These are phyloP conservation scores for Myrmecophaga tridactyla DNA, from an alignment of 2,113 vertebrate species.

Conservation along the genomic window DNA sequence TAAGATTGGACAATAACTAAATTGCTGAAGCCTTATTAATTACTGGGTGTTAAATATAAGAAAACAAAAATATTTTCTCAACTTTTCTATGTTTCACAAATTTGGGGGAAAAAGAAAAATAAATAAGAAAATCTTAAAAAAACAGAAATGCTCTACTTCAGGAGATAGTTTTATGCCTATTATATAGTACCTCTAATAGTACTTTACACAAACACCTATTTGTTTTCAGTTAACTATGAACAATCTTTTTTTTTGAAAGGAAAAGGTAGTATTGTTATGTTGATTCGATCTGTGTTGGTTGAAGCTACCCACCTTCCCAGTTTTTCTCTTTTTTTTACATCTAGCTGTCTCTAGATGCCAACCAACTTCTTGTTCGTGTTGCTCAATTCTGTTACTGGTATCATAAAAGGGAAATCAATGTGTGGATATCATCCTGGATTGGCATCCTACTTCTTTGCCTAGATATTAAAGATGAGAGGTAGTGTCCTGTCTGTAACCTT, in stretches of 20 bases:
- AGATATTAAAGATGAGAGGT: slow-evolving; percentile 16
- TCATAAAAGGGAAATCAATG: slow-evolving; percentile 41
- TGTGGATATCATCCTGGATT: neutral
- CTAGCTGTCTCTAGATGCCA: neutral
- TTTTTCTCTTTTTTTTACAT: neutral
- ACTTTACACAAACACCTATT: neutral
- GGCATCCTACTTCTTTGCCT: neutral
- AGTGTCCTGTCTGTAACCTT: slow-evolving; percentile 11
- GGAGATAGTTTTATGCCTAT: neutral
- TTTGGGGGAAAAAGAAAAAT: neutral
- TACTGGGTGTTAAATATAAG: neutral
- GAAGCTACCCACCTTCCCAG: neutral
- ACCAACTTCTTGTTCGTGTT: neutral
- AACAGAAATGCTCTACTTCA: neutral
- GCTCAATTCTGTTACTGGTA: neutral
- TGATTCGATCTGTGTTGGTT: neutral
- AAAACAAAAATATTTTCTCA: slow-evolving; percentile 19
- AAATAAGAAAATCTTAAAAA: neutral
- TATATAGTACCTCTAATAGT: neutral
- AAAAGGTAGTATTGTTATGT: neutral
- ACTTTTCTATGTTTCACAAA: slow-evolving; percentile 1
- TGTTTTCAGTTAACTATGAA: slow-evolving; percentile 12
- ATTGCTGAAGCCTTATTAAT: neutral
- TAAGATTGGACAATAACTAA: neutral
- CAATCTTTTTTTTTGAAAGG: neutral